A percentile compares a stretch with the other conserved stretches of the same genome.
These are phyloP conservation scores for Nephrotoma flavescens DNA, from an alignment of 2,888 invertebrate species.

Conservation along the genomic window DNA sequence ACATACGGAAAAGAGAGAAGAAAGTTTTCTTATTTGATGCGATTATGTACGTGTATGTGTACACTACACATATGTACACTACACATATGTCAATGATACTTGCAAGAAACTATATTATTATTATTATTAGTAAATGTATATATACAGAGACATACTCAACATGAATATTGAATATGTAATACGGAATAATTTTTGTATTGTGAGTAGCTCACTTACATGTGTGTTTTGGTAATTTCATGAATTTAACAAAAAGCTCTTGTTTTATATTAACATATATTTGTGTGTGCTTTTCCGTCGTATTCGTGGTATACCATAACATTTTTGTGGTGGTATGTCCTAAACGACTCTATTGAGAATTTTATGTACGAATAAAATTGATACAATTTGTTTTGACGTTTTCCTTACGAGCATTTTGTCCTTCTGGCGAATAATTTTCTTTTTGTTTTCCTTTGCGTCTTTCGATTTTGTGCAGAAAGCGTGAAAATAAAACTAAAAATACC, in stretches of 20 bases:
- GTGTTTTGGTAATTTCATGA: background rate
- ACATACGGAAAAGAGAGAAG: background rate
- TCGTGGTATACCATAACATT: background rate
- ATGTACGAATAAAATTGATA: background rate
- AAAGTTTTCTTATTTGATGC: background rate
- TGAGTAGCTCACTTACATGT: background rate
- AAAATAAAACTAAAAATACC: background rate
- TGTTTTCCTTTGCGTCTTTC: no score
- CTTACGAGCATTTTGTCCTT: background rate
- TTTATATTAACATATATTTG: background rate
- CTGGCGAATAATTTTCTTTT: background rate
- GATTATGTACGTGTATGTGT: background rate
- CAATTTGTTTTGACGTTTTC: background rate
- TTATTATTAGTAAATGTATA: background rate
- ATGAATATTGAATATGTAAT: background rate
- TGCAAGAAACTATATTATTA: background rate
- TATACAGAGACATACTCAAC: background rate
- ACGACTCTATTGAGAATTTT: background rate
- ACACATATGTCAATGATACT: background rate
- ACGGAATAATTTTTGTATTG: background rate
- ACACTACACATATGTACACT: background rate
- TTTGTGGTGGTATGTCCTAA: background rate
- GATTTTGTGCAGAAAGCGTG: background rate
- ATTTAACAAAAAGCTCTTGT: background rate
- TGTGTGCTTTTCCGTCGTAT: background rate